Base-by-base conservation (phyloP, 2,888 invertebrate genomes). In the Liposcelis brunnea region DNA sequence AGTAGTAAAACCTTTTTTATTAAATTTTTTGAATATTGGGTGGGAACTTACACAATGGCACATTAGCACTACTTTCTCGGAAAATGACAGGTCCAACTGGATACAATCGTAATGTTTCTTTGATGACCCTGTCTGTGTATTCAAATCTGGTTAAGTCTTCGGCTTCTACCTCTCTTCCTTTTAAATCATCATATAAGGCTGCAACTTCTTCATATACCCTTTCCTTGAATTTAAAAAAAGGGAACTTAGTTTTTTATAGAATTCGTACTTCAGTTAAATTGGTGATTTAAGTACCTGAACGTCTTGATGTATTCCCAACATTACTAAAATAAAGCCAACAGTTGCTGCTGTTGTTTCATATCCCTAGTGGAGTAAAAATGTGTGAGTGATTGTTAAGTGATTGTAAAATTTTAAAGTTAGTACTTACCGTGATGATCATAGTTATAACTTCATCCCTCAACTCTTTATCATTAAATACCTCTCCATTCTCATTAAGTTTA, bases 301-400 rank as follows among this genome's bases (percentile, higher is more conserved):
- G 47, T 78, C 66, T 56, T 77, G 74, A 60, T 81, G 78, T 49
- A 75, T 68, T 46, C 80, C 82, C 68, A 83, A 74, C 55, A 81
- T 60, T 21, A 77, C 80, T 7, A 83, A 65, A 58, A 78, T 75
- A 65, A 82, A 83, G 55, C 81, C 81, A 53, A 80, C 80, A 14
- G 77, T 82, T 16, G 81, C 80, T 2, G 82, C 81, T 2, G 81
- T 82, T 2, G 83, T 83, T 55, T 82, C 82, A 58, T 82, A 82
- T 37, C 81, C 81, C 74, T 75, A 47, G 8, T 15, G 16, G 8
- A 14, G 37, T 12, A 36, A 32, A 32, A 32, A 10, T 32, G 10
- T 32, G 10, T 10, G 32, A 32, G n/a, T 32, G n/a, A 32, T 32
- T 10, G 32, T 10, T 32, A 32, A 32, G 32, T 32, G 10, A 10